A percentile compares a stretch with the other conserved stretches of the same genome.
Conservation (phyloP, 1,140 invertebrate species). For the Bombus ignitus region DNA sequence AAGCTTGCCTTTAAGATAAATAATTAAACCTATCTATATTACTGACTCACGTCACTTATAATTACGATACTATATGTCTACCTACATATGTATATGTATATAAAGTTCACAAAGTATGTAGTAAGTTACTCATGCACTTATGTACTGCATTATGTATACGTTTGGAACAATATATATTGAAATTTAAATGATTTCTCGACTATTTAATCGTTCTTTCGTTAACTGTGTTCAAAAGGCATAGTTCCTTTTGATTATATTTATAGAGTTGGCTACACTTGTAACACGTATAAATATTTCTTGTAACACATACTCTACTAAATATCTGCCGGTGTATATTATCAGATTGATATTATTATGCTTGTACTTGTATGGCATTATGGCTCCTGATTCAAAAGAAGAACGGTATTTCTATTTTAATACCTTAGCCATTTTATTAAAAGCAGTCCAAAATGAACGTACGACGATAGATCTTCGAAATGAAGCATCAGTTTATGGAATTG, state of each 20-base stretch:
- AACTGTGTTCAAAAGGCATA: neutral
- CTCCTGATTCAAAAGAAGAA: conserved; percentile 73
- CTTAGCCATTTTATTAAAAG: conserved; percentile 85
- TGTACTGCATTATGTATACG: neutral
- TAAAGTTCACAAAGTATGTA: neutral
- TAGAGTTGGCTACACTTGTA: conserved; percentile 20
- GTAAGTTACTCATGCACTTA: neutral
- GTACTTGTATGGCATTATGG: conserved; percentile 29
- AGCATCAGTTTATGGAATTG: conserved; percentile 83
- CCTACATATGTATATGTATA: neutral
- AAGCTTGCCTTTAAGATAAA: neutral
- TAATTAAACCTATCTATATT: neutral
- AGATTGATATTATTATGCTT: neutral
- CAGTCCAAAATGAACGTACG: conserved; percentile 85
- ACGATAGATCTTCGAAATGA: conserved; percentile 88
- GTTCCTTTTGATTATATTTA: conserved; percentile 17
- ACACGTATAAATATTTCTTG: neutral
- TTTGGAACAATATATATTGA: neutral
- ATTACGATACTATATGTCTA: neutral
- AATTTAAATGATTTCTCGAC: neutral
- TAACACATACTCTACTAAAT: neutral
- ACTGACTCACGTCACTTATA: neutral
- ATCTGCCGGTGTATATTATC: neutral
- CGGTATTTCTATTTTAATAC: conserved; percentile 83
- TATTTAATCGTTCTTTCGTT: neutral